Evolutionary conservation across 2,113 vertebrate species (phyloP), one percentile per base, ranked within the genome.

Genomic region (Uria lomvia): DNA sequence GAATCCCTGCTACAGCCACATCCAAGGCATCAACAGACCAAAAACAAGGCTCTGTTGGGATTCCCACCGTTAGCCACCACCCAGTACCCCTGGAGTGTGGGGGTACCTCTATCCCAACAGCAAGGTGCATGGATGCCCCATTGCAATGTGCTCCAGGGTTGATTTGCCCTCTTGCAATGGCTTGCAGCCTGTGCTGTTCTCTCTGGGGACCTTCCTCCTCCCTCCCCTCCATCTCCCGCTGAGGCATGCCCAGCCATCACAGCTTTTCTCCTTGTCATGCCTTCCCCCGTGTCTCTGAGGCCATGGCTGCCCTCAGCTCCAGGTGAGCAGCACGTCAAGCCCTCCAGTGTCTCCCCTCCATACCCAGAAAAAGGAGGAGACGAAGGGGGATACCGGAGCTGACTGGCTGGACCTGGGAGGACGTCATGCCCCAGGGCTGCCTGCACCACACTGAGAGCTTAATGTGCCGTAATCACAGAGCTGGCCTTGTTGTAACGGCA

Each of bases 401-500:
- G 93, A 55, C 20, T 18, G 36, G 62, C n/a, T 58, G 56, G 34
- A 76, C 20, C 62, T 32, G 71, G 49, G 80, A 82, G 72, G 47
- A 84, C 73, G 55, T 95, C 94, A 88, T 38, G 50, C 29, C 27
- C 84, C 84, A 29, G 68, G 62, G 65, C 78, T 60, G 74, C 89
- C 74, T 55, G 34, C 53, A 62, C 80, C 10, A 8, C 92, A 92
- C 92, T 95, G 95, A 62, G 77, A 45, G 43, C 56, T 93, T 79
- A 81, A 94, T 86, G 87, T 71, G 76, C 92, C 49, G 0, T 76
- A 58, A 60, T 86, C 76, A 96, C 93, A 95, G 95, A 87, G 90
- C 66, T 34, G 24, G 56, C 92, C 95, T 96, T 96, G 96, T 94
- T 96, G 60, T 47, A 81, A n/a, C 15, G 4, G 38, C 81, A 72